Conservation (phyloP, 2,113 vertebrate species). For the Plestiodon gilberti region DNA sequence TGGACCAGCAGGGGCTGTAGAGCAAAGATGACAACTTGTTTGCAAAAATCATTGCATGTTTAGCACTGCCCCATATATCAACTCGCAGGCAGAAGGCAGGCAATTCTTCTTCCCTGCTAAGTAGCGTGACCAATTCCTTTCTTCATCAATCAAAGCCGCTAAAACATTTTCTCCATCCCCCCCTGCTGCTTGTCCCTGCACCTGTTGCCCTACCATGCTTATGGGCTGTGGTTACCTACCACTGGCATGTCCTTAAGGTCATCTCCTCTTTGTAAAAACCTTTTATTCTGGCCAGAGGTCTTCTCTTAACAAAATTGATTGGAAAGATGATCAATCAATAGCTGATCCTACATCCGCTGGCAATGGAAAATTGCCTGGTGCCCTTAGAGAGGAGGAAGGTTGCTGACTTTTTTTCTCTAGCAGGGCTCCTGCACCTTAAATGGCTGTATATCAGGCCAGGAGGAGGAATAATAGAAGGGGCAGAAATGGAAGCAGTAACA, state of each 20-base stretch:
- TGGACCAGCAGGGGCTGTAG: neutral
- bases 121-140: neutral
- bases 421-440: neutral
- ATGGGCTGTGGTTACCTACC: too few species aligned
- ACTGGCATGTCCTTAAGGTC: neutral
- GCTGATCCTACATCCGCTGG: neutral
- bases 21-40: neutral
- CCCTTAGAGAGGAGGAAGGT: too few species aligned
- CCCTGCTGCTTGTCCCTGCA: neutral
- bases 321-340: neutral
- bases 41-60: too few species aligned
- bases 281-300: fast-evolving
- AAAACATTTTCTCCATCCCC: neutral
- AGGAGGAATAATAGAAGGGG: neutral
- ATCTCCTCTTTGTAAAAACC: neutral
- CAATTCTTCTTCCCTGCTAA: too few species aligned
- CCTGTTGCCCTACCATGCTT: neutral
- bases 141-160: neutral
- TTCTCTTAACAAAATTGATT: neutral
- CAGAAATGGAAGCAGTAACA: too few species aligned
- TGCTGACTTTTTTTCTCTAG: neutral
- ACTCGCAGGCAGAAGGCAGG: neutral
- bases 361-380: fast-evolving
- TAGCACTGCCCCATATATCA: neutral
- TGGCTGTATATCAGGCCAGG: neutral